phyloP scores from a whole-genome alignment of 2,888 invertebrate genomes.

The Scaptomyza tumidula region DNA sequence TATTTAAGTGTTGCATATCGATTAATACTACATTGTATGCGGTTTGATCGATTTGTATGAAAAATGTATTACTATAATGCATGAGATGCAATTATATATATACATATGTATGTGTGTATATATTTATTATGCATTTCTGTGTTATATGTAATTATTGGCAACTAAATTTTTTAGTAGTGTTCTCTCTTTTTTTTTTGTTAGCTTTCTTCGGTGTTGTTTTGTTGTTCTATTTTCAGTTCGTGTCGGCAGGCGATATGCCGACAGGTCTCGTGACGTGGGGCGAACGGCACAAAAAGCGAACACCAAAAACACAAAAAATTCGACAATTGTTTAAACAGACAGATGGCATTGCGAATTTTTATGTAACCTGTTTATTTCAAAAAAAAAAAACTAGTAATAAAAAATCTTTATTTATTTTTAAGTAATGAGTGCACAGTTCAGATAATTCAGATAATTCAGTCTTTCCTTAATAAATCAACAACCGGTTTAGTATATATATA shows the following conservation, averaged over 20 bases:
- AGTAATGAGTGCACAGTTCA: not conserved
- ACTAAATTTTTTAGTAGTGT: constrained; percentile 17
- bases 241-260: constrained; percentile 11
- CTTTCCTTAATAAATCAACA: constrained; percentile 1
- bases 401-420: not conserved
- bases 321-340: constrained; percentile 17
- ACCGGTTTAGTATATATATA: constrained; percentile 35
- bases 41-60: constrained; percentile 55
- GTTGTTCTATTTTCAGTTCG: constrained; percentile 16
- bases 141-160: constrained; percentile 3
- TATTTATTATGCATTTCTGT: too few species aligned
- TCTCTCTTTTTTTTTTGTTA: constrained; percentile 1
- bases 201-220: not conserved
- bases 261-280: constrained; percentile 51
- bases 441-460: constrained; percentile 6
- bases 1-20: constrained; percentile 23
- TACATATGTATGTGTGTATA: not conserved
- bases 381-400: constrained; percentile 4
- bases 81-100: not conserved
- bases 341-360: constrained; percentile 53
- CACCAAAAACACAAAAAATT: constrained; percentile 30
- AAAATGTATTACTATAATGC: constrained; percentile 20
- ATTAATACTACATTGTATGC: constrained; percentile 24
- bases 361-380: constrained; percentile 65
- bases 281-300: constrained; percentile 20